Evolutionary conservation across 2,888 invertebrate species (phyloP), one percentile per base, ranked within the genome.

Genomic region (Drosophila nr. medialis): DNA sequence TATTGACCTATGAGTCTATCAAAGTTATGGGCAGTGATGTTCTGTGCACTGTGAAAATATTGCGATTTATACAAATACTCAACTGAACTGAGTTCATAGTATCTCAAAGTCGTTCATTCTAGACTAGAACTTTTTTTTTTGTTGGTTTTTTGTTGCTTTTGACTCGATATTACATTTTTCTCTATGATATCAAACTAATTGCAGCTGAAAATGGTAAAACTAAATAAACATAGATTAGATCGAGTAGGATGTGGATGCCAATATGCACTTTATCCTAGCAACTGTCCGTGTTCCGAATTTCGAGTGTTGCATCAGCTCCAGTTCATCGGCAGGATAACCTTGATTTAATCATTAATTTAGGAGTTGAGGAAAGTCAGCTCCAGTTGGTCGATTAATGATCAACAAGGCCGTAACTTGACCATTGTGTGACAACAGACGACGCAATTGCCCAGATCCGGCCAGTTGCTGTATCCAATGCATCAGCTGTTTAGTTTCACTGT

Each of bases 371-470:
- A 77, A 1, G 59, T 73, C 10, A 62, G 42, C 21, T 68, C 48
- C 18, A 77, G 38, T 64, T 0, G 68, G 55, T 11, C 68, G 72
- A 62, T 76, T 59, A 10, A 72, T 72, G 13, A 72, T 27, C n/a
- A 76, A 18, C 3, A 64, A 48, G 73, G 68, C 21, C 49, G 42
- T 2, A 72, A 30, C 15, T 62, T 77, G 42, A 48, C 40, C 77
- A 72, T 77, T 15, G 72, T 18, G 2, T 67, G 67, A n/a, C 72
- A 77, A 50, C 53, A 72, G 53, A 72, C 29, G 2, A 72, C 73
- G 0, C 77, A 68, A n/a, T 68, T 62, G 36, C 42, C 36, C 13
- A 77, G 54, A 29, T 76, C 72, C 42, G 34, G 30, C 49, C 21
- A 50, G 10, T 21, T 18, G 29, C 48, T 56, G 63, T 13, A 77